These are phyloP conservation scores for Lasiurus cinereus DNA, from an alignment of 2,113 vertebrate species.

Conservation along the genomic window DNA sequence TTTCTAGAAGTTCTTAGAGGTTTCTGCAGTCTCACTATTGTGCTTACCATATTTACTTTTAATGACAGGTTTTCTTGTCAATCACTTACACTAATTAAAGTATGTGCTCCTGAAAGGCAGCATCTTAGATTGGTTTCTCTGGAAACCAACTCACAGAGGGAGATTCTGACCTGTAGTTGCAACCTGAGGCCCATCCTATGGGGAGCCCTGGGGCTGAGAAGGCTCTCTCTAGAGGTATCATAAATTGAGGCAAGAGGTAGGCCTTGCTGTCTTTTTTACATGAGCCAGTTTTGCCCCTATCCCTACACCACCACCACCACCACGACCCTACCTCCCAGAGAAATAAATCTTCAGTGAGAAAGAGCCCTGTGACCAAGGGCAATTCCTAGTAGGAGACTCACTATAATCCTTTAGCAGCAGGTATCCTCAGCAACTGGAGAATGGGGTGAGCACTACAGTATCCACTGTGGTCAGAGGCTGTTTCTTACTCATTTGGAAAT, in stretches of 20 bases:
- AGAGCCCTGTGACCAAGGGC: not conserved
- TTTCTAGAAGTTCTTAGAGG: not conserved
- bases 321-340: not conserved
- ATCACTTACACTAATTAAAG: not conserved
- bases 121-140: not conserved
- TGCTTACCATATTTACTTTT: not conserved
- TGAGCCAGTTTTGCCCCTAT: not conserved
- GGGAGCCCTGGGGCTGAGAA: too few species aligned
- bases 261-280: not conserved
- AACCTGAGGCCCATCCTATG: not conserved
- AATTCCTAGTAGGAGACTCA: not conserved
- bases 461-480: not conserved
- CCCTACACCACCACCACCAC: not conserved
- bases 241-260: not conserved
- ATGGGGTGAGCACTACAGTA: not conserved
- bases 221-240: not conserved
- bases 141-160: not conserved
- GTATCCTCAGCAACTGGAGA: not conserved
- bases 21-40: not conserved
- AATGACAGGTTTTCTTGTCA: not conserved
- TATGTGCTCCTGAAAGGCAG: not conserved
- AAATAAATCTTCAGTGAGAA: not conserved
- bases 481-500: not conserved
- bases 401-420: not conserved
- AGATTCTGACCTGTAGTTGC: not conserved